These are phyloP conservation scores for Cremastinae sp. DNA, from an alignment of 2,888 invertebrate genomes.

Conservation along the genomic window DNA sequence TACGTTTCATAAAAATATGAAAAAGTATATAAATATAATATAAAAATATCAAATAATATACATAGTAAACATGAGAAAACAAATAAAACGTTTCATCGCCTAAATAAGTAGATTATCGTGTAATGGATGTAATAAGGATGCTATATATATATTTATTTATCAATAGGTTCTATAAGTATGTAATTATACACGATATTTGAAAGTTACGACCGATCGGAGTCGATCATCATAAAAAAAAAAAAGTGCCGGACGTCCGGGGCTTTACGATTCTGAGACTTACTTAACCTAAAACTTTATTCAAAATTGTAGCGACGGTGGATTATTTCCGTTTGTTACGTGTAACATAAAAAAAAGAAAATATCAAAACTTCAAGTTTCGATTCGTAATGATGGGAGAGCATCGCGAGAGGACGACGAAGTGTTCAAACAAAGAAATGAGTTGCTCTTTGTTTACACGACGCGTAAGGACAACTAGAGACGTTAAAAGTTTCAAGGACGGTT, in stretches of 20 bases:
- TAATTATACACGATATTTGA: constrained; percentile 43
- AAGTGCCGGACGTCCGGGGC: constrained; percentile 20
- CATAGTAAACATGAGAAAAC: constrained; percentile 28
- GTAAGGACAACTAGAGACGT: neutral
- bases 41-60: constrained; percentile 30
- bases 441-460: too few species aligned
- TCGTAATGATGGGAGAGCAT: too few species aligned
- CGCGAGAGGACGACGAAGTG: too few species aligned
- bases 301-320: neutral
- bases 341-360: too few species aligned
- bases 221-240: constrained; percentile 25
- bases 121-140: constrained; percentile 55
- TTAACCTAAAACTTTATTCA: neutral
- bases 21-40: constrained; percentile 32
- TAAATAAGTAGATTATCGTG: constrained; percentile 27
- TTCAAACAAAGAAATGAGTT: too few species aligned
- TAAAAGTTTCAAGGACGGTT: too few species aligned
- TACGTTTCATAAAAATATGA: constrained; percentile 25
- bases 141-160: constrained; percentile 25
- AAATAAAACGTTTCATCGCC: constrained; percentile 19
- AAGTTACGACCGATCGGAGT: constrained; percentile 2
- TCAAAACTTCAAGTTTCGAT: too few species aligned
- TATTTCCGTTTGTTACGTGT: too few species aligned
- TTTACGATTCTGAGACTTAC: neutral
- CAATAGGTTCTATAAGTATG: constrained; percentile 34